phyloP scores from a whole-genome alignment of 2,888 invertebrate species.

The Papilio demoleus region DNA sequence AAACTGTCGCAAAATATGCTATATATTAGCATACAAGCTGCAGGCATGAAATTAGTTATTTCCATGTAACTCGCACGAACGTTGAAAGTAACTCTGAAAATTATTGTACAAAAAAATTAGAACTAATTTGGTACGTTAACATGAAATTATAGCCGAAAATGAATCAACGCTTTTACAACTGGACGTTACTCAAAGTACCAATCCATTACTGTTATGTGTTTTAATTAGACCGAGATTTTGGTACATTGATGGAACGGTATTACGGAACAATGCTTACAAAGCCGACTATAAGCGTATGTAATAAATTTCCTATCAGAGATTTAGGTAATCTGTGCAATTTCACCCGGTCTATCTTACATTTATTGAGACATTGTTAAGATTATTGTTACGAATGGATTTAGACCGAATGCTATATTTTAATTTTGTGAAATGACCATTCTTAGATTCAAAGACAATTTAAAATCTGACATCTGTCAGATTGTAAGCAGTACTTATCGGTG shows the following conservation, averaged over 20 bases:
- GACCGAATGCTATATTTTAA: no score
- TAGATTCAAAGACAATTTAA: no score
- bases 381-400: no score
- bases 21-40: no score
- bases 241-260: constrained; percentile 11
- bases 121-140: neutral
- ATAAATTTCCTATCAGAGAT: constrained; percentile 12
- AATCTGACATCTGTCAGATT: no score
- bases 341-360: neutral
- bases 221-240: constrained; percentile 15
- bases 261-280: constrained; percentile 7
- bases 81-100: no score
- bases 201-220: constrained; percentile 14
- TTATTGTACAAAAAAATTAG: no score
- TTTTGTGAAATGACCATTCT: no score
- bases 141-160: neutral
- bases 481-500: no score
- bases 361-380: constrained; percentile 5
- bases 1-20: no score
- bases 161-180: neutral
- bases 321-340: constrained; percentile 7
- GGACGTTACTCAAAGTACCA: neutral
- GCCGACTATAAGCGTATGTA: neutral
- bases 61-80: no score
- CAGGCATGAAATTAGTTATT: no score